Conservation (phyloP, 2,113 vertebrate genomes). For the Chrysemys picta region DNA sequence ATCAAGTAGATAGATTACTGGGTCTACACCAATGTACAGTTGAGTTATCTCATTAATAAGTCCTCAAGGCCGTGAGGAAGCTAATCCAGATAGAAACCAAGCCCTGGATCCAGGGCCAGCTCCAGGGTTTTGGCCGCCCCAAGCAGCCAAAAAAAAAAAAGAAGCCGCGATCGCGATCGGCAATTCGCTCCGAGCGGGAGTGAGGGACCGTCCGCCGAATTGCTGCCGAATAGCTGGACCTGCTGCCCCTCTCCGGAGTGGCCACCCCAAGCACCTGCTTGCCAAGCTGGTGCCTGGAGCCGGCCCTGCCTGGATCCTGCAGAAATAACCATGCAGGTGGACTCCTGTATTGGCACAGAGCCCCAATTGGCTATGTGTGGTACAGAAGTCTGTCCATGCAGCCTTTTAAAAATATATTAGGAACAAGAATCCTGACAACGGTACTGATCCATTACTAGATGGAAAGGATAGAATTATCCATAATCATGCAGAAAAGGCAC, state of each 20-base stretch:
- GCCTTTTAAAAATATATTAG: background rate
- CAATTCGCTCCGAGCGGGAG: no score
- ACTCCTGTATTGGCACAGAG: background rate
- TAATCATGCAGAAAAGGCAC: background rate
- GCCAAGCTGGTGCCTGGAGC: no score
- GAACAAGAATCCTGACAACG: background rate
- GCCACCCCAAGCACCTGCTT: no score
- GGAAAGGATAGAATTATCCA: background rate
- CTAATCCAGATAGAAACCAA: background rate
- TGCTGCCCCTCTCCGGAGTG: no score
- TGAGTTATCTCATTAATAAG: background rate
- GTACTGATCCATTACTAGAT: background rate
- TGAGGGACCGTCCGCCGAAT: no score
- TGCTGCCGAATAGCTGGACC: no score
- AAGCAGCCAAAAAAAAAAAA: no score
- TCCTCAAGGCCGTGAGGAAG: background rate
- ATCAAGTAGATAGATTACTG: background rate
- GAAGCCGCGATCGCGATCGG: no score
- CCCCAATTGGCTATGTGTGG: background rate
- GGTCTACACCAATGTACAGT: background rate
- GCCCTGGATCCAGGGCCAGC: background rate
- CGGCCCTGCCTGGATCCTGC: background rate
- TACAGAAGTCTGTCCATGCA: background rate
- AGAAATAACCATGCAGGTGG: background rate
- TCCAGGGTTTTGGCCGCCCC: no score